Evolutionary conservation across 2,888 invertebrate genomes (phyloP).

Genomic region (Drosophila barbarae): DNA sequence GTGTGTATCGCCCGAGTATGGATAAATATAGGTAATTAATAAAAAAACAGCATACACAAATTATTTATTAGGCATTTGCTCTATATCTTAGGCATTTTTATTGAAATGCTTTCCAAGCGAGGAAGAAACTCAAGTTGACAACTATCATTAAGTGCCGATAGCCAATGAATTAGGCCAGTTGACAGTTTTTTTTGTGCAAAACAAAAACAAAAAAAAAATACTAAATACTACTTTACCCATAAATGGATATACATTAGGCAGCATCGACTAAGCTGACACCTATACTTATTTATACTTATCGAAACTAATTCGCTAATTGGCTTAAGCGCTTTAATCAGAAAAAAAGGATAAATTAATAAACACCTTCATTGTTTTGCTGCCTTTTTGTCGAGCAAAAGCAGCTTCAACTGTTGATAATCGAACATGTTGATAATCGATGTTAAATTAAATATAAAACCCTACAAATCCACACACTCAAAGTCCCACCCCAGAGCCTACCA

Average conservation of each 20-base stretch:
- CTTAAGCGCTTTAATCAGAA: slow-evolving; percentile 10
- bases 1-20: slow-evolving; percentile 11
- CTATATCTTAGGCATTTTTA: slow-evolving; percentile 59
- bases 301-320: slow-evolving; percentile 25
- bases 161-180: slow-evolving; percentile 37
- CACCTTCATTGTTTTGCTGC: slow-evolving; percentile 1
- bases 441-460: slow-evolving; percentile 6
- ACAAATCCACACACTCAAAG: not conserved
- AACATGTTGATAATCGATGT: slow-evolving; percentile 53
- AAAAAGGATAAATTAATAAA: not conserved
- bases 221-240: slow-evolving; percentile 18
- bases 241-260: slow-evolving; percentile 13
- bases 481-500: slow-evolving; percentile 4
- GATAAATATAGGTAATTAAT: slow-evolving; percentile 25
- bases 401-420: slow-evolving; percentile 45
- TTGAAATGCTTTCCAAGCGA: slow-evolving; percentile 63
- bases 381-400: slow-evolving; percentile 20
- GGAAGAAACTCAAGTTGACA: slow-evolving; percentile 16
- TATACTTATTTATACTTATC: slow-evolving; percentile 10
- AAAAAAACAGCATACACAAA: slow-evolving; percentile 10
- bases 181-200: slow-evolving; percentile 16
- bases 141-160: slow-evolving; percentile 19
- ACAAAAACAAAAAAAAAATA: not conserved
- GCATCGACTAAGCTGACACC: slow-evolving; percentile 18
- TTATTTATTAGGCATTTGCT: slow-evolving; percentile 34